These are phyloP conservation scores for Timema podura DNA, from an alignment of 2,888 invertebrate species.

Conservation along the genomic window DNA sequence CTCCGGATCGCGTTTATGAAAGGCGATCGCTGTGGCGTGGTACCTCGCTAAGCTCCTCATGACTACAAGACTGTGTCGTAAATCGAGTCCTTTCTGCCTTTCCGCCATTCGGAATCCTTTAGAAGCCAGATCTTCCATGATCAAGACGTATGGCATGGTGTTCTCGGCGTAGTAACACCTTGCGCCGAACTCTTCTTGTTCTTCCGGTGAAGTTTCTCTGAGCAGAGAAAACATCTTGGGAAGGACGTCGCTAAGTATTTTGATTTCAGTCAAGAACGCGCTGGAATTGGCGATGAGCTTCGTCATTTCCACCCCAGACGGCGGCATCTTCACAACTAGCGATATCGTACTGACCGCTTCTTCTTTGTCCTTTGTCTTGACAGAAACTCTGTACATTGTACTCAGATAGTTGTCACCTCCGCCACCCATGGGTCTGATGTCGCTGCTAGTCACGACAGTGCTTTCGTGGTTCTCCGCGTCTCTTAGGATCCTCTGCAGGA, in stretches of 20 bases:
- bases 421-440: not conserved
- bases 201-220: too few relatives aligned
- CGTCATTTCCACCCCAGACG: slow-evolving; percentile 17
- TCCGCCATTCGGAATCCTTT: slow-evolving; percentile 16
- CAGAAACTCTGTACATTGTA: slow-evolving; percentile 12
- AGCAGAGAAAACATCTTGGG: slow-evolving; percentile 10
- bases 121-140: slow-evolving; percentile 24
- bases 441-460: not conserved
- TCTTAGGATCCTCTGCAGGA: not conserved
- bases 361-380: not conserved
- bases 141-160: slow-evolving; percentile 9
- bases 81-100: slow-evolving; percentile 20
- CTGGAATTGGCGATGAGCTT: slow-evolving; percentile 14
- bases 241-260: slow-evolving; percentile 19
- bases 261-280: slow-evolving; percentile 21
- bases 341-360: not conserved
- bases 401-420: slow-evolving; percentile 20
- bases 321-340: slow-evolving; percentile 25
- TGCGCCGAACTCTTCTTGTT: not conserved
- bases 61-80: slow-evolving; percentile 20
- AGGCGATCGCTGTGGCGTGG: slow-evolving; percentile 23
- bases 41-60: slow-evolving; percentile 20
- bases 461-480: not conserved
- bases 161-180: not conserved
- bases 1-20: slow-evolving; percentile 1